Base-by-base conservation (phyloP, 2,797 vertebrate genomes). In the Danio tinwini region DNA sequence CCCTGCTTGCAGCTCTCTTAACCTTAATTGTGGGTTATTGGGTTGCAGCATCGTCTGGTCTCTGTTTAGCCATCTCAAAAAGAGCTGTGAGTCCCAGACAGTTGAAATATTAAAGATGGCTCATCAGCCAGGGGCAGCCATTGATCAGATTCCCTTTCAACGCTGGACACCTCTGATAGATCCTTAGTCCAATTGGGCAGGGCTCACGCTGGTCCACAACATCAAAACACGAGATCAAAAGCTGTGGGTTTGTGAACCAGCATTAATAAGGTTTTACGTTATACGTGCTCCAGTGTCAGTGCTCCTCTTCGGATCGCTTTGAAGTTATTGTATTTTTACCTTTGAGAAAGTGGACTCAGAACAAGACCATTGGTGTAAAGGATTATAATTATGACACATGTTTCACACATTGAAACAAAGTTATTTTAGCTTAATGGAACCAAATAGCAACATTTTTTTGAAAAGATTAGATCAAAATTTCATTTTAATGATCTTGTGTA, bases 121-220 rank as follows among this genome's bases (percentile, higher is more conserved):
- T 82, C 65, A 29, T 65, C 75, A 67, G 55, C 78, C 84, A 68
- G 78, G 81, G 70, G 56, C 76, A 68, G 83, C 83, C 85, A 86
- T 85, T 87, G 90, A 91, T 91, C 88, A 84, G 76, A 82, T 85
- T 86, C 71, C 78, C 72, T 88, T 83, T 80, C 86, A 78, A 74
- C 83, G 84, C 81, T 84, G 84, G 86, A 88, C 83, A 82, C 71
- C 89, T 91, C 90, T 91, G 87, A 92, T 89, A 85, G 83, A 82
- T 86, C 79, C 84, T 84, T 74, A 68, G 86, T 71, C 80, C 87
- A 83, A 89, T 89, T 86, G 88, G 83, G 86, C 87, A 53, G 65
- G 73, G 72, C 85, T 90, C 86, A 91, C 74, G 65, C 76, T 83
- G 80, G 78, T 75, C 81, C 87, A 61, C 82, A 72, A 80, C 85